These are phyloP conservation scores for Etheostoma cragini DNA, from an alignment of 2,113 vertebrate genomes.

Conservation along the genomic window DNA sequence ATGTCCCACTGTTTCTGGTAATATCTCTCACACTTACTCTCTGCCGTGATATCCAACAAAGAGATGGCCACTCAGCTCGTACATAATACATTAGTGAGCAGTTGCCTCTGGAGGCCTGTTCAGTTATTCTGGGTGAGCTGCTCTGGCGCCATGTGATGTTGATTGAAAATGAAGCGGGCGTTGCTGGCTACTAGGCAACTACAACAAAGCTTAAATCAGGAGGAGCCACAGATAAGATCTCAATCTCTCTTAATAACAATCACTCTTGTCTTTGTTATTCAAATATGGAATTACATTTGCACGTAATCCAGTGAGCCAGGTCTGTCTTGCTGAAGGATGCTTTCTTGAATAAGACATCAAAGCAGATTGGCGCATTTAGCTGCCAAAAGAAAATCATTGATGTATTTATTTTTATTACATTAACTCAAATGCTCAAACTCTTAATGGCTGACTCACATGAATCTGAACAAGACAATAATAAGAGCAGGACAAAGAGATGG, in stretches of 20 bases:
- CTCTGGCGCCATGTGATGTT: constrained; percentile 66
- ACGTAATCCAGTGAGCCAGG: constrained; percentile 32
- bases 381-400: constrained; percentile 44
- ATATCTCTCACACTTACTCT: constrained; percentile 13
- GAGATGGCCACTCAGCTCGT: constrained; percentile 46
- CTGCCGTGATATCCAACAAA: constrained; percentile 24
- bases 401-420: constrained; percentile 27
- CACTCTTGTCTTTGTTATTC: constrained; percentile 65
- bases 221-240: constrained; percentile 56
- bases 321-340: constrained; percentile 50
- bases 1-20: constrained; percentile 16
- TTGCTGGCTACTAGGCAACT: constrained; percentile 73
- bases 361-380: constrained; percentile 43
- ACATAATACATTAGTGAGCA: constrained; percentile 57
- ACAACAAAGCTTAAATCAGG: constrained; percentile 39
- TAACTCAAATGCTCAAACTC: constrained; percentile 40
- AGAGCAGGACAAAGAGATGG: constrained; percentile 19
- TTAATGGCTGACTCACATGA: constrained; percentile 33
- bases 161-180: constrained; percentile 65
- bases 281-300: constrained; percentile 62
- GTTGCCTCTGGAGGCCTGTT: constrained; percentile 63
- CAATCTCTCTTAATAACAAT: constrained; percentile 27
- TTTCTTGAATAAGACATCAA: constrained; percentile 71
- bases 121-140: constrained; percentile 71
- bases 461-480: constrained; percentile 26